Conservation (phyloP, 2,797 vertebrate genomes). For the Sebastes paucispinis region DNA sequence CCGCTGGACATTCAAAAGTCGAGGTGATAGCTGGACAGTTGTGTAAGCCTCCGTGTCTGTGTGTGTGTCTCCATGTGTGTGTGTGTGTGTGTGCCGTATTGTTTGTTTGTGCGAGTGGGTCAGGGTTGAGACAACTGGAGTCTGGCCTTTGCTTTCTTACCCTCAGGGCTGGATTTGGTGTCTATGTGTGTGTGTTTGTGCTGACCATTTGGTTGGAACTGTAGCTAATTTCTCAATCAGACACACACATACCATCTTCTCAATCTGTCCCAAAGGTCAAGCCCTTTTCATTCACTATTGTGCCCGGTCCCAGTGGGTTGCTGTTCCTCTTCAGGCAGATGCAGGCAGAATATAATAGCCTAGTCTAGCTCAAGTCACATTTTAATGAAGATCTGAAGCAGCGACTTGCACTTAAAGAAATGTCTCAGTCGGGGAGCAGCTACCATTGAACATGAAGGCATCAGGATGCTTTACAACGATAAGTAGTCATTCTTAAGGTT, state of each 20-base stretch:
- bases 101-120: constrained; percentile 77
- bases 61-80: constrained; percentile 26
- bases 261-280: constrained; percentile 73
- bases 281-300: constrained; percentile 73
- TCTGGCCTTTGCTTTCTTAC: constrained; percentile 79
- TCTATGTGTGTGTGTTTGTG: constrained; percentile 53
- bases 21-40: constrained; percentile 70
- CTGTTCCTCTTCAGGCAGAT: constrained; percentile 70
- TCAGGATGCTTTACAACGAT: neutral
- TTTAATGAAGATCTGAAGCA: constrained; percentile 65
- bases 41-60: constrained; percentile 48
- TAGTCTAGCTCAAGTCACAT: constrained; percentile 54
- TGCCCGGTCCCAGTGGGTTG: constrained; percentile 71
- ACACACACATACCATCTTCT: constrained; percentile 79
- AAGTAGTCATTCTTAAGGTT: neutral
- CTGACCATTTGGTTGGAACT: constrained; percentile 80
- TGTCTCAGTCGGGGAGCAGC: constrained; percentile 17
- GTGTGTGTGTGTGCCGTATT: constrained; percentile 50
- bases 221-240: constrained; percentile 82
- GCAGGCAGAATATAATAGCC: constrained; percentile 59
- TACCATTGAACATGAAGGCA: constrained; percentile 23
- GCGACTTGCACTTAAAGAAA: constrained; percentile 52
- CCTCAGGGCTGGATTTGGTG: constrained; percentile 72
- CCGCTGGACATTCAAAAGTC: constrained; percentile 70
- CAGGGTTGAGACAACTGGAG: constrained; percentile 84